Evolutionary conservation across 2,113 vertebrate genomes (phyloP).

Genomic region (human (Homo sapiens)): GRCh38 chr5:18298001-18298500

Average conservation of each 20-base stretch:
- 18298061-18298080: conserved; percentile 8
- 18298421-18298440: background rate
- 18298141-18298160: background rate
- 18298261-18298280: background rate
- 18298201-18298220: background rate
- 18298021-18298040: background rate
- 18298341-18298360: background rate
- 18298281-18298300: background rate
- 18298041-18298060: background rate
- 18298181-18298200: background rate
- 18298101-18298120: background rate
- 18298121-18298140: background rate
- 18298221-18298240: background rate
- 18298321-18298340: background rate
- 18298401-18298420: background rate
- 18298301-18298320: background rate
- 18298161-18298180: background rate
- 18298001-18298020: background rate
- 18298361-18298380: background rate
- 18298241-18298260: background rate
- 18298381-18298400: background rate
- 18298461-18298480: background rate
- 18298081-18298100: background rate
- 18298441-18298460: background rate
- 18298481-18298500: background rate